Evolutionary conservation across 2,113 vertebrate genomes (phyloP).

Genomic region (Ameiurus melas): DNA sequence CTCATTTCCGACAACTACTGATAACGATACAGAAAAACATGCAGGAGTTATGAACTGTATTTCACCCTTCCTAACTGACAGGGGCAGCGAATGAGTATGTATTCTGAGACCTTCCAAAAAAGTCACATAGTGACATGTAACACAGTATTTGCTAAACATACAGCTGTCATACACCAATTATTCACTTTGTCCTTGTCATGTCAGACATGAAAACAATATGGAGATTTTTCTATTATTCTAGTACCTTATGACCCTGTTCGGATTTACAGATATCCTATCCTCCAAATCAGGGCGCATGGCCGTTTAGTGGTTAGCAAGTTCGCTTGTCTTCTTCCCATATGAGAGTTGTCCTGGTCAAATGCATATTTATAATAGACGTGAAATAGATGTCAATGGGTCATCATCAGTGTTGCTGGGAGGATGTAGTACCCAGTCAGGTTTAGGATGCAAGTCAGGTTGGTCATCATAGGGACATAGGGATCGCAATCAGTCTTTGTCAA

Average conservation of each 20-base stretch:
- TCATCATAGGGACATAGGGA: too few relatives aligned
- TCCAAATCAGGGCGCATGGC: not conserved
- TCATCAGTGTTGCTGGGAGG: too few relatives aligned
- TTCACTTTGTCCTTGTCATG: not conserved
- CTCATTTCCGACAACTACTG: not conserved
- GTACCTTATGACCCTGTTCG: not conserved
- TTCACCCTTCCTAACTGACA: not conserved
- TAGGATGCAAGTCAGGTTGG: too few relatives aligned
- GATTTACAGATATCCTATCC: not conserved
- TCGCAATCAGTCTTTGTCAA: too few relatives aligned
- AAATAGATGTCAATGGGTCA: too few relatives aligned
- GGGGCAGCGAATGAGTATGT: not conserved
- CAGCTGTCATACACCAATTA: not conserved
- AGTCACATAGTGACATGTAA: not conserved
- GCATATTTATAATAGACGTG: too few relatives aligned
- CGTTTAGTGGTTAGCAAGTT: too few relatives aligned
- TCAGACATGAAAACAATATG: too few relatives aligned
- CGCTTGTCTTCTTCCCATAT: too few relatives aligned
- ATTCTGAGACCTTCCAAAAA: not conserved
- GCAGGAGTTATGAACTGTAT: not conserved
- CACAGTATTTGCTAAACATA: not conserved
- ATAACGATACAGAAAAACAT: not conserved
- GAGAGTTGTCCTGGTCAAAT: too few relatives aligned
- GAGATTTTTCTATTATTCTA: not conserved
- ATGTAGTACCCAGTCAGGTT: too few relatives aligned